Evolutionary conservation across 2,888 invertebrate species (phyloP).

Genomic region (Panopea generosa): DNA sequence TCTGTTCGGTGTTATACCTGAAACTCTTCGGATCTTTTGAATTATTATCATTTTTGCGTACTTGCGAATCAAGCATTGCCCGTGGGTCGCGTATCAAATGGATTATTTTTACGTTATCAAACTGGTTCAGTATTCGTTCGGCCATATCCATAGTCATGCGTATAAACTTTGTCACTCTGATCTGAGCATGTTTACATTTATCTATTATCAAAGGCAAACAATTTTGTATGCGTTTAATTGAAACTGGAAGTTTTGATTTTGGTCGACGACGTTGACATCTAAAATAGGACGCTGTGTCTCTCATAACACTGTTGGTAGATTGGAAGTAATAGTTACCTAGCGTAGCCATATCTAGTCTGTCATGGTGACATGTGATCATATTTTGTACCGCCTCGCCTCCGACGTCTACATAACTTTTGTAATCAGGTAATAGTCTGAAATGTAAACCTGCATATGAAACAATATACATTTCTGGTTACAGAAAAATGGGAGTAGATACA

Average conservation of each 20-base stretch:
- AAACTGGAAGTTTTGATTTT: not conserved
- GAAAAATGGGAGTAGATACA: no score
- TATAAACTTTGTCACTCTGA: constrained; percentile 44
- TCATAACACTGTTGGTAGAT: not conserved
- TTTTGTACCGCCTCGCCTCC: constrained; percentile 30
- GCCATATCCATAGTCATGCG: constrained; percentile 44
- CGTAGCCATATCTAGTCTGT: constrained; percentile 34
- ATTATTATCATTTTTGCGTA: constrained; percentile 42
- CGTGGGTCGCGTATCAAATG: constrained; percentile 55
- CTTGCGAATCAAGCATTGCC: constrained; percentile 61
- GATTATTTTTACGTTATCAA: constrained; percentile 35
- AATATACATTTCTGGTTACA: no score
- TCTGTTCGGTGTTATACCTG: constrained; percentile 6
- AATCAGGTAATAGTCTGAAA: constrained; percentile 23
- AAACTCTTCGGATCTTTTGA: constrained; percentile 9
- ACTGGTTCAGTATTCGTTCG: constrained; percentile 12
- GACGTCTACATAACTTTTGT: not conserved
- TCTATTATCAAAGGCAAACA: constrained; percentile 37
- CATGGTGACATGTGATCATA: constrained; percentile 38
- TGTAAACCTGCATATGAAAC: no score
- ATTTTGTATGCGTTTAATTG: not conserved
- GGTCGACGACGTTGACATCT: constrained; percentile 1
- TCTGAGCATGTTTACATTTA: constrained; percentile 23
- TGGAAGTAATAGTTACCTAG: constrained; percentile 11
- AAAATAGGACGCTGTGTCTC: constrained; percentile 14